Base-by-base conservation (phyloP, 2,797 vertebrate species). In the Cottoperca gobio region DNA sequence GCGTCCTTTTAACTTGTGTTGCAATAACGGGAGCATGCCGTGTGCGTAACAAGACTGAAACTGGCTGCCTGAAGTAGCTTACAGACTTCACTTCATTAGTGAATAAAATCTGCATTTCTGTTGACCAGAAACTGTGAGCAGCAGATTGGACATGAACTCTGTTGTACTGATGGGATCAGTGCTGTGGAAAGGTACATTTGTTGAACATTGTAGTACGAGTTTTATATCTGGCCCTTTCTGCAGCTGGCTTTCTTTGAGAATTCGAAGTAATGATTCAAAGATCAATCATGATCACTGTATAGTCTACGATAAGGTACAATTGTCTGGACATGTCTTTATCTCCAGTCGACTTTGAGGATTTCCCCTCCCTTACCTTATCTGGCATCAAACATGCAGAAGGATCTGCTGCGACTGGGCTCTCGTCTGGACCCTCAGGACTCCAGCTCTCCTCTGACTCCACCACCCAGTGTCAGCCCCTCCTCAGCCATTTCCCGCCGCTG, bases 301-400 rank as follows among this genome's bases (percentile, higher is more conserved):
- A 24, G 42, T 50, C 9, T 55, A 10, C 2, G 2, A 57, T 71
- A 5, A 43, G 4, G 5, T 63, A 4, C 37, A 23, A 19, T 55
- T 39, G 1, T 63, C 21, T 49, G 21, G 5, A 63, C 17, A 0
- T 13, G 14, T 77, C 6, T 73, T 60, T 85, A 49, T 88, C 86
- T 69, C 10, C 90, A 99, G 98, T 98, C 98, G 2, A 97, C 96
- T 84, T 89, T 99, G 88, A 96, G 97, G 46, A 98, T 99, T 85
- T 99, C 98, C 16, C 97, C 98, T 0, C 97, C 98, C 53, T 90
- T 99, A 90, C 97, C 98, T 58, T 99, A 98, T 79, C 92, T 98
- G 39, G 92, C 97, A 57, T 94, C 96, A 39, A 95, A 93, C 83
- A 92, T 97, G 85, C 95, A 95, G 62, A 96, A 97, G 91, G 98